phyloP scores from a whole-genome alignment of 2,113 vertebrate genomes.

The Copsychus sechellarum region DNA sequence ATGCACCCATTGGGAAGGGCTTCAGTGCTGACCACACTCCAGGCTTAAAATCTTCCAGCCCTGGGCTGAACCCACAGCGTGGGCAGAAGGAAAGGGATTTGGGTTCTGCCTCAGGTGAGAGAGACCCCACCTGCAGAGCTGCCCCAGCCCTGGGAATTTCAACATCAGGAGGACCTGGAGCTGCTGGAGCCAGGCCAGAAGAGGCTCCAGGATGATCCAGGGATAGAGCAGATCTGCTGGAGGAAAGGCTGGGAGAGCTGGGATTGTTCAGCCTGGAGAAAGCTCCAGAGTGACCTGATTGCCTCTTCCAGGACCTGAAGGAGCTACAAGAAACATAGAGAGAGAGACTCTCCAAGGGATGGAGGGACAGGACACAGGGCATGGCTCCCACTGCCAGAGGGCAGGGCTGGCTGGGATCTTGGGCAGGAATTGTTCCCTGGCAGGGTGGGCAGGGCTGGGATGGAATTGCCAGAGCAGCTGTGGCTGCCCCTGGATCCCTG shows the following conservation, averaged over 20 bases:
- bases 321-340: not conserved
- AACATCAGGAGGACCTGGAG: not conserved
- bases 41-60: not conserved
- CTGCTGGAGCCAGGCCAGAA: not conserved
- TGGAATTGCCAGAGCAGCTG: no score
- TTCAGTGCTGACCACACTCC: not conserved
- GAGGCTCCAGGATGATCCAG: not conserved
- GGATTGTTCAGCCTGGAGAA: not conserved
- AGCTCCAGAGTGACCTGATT: not conserved
- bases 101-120: not conserved
- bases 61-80: fast-evolving
- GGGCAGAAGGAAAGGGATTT: not conserved
- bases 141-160: not conserved
- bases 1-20: fast-evolving
- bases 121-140: not conserved
- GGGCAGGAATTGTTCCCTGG: no score
- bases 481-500: not conserved
- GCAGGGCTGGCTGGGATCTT: not conserved
- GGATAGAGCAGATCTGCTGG: not conserved
- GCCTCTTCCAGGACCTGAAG: not conserved
- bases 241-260: not conserved
- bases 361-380: fast-evolving
- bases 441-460: no score
- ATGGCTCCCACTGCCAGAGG: not conserved
- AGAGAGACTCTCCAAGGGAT: no score